Evolutionary conservation across 2,888 invertebrate genomes (phyloP).

Genomic region (Ecliptopera silaceata): DNA sequence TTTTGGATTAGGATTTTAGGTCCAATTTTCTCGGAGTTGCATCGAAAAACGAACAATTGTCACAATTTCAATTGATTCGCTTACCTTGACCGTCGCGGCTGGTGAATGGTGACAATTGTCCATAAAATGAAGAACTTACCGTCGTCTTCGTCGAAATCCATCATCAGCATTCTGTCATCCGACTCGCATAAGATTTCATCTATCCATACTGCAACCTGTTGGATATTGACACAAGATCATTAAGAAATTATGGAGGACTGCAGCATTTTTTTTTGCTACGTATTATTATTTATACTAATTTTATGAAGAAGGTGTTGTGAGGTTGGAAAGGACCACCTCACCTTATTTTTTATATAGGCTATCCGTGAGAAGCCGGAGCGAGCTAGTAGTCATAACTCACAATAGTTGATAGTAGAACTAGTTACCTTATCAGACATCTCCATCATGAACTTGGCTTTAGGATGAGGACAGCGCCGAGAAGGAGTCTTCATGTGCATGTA

Average conservation of each 20-base stretch:
- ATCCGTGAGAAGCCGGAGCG: too few species aligned
- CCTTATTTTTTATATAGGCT: too few species aligned
- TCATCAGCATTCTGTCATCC: constrained; percentile 77
- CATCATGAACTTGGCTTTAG: constrained; percentile 69
- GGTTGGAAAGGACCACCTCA: too few species aligned
- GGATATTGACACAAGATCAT: too few species aligned
- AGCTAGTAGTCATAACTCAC: too few species aligned
- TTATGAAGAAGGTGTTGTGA: too few species aligned
- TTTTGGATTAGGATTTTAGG: background rate
- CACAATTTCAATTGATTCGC: constrained; percentile 53
- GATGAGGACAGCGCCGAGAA: constrained; percentile 50
- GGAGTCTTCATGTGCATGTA: constrained; percentile 61
- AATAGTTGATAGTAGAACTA: background rate
- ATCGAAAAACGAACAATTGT: constrained; percentile 54
- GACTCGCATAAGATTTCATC: constrained; percentile 72
- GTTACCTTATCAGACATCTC: constrained; percentile 75
- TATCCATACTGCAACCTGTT: constrained; percentile 73
- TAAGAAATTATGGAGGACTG: too few species aligned
- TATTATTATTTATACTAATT: too few species aligned
- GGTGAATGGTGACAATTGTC: constrained; percentile 56
- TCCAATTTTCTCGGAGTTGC: constrained; percentile 33
- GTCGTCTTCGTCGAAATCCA: constrained; percentile 77
- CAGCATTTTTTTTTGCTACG: too few species aligned
- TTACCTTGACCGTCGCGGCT: constrained; percentile 45
- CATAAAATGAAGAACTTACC: constrained; percentile 50